A percentile compares a stretch with the other conserved stretches of the same genome.
Conservation (phyloP, 2,113 vertebrate species). For the Rhegmatorhina hoffmannsi region DNA sequence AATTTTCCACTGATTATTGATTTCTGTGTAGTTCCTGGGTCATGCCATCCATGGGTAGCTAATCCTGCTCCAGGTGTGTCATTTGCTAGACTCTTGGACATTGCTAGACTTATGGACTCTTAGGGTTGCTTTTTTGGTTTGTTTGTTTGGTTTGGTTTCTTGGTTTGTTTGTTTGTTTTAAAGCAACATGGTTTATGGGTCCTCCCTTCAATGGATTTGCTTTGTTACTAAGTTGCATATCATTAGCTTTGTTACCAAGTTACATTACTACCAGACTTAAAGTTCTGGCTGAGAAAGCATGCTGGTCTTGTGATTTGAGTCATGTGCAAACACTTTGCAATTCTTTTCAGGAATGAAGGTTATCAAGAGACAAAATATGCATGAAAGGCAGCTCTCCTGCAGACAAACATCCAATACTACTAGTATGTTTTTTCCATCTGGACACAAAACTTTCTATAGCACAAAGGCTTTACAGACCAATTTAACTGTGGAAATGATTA, state of each 20-base stretch:
- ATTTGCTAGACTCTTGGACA: neutral
- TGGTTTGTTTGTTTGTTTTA: neutral
- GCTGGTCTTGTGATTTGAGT: neutral
- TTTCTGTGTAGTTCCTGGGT: neutral
- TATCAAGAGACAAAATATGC: neutral
- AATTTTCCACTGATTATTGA: neutral
- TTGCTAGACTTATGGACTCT: neutral
- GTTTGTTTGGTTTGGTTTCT: neutral
- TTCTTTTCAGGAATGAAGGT: neutral
- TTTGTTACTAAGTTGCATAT: neutral
- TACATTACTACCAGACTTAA: neutral
- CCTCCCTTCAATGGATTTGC: neutral
- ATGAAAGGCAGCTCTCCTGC: neutral
- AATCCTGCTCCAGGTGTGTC: neutral
- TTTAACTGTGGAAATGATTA: neutral
- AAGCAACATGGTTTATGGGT: neutral
- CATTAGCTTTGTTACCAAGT: neutral
- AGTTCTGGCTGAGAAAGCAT: neutral
- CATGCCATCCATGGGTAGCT: neutral
- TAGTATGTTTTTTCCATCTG: neutral
- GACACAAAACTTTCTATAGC: neutral
- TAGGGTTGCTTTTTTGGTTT: neutral
- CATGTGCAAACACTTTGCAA: neutral
- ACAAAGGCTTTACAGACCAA: neutral
- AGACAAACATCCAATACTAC: neutral